These are phyloP conservation scores for Anthopleura sola DNA, from an alignment of 64 coral and sea anemone genomes.

Conservation along the genomic window DNA sequence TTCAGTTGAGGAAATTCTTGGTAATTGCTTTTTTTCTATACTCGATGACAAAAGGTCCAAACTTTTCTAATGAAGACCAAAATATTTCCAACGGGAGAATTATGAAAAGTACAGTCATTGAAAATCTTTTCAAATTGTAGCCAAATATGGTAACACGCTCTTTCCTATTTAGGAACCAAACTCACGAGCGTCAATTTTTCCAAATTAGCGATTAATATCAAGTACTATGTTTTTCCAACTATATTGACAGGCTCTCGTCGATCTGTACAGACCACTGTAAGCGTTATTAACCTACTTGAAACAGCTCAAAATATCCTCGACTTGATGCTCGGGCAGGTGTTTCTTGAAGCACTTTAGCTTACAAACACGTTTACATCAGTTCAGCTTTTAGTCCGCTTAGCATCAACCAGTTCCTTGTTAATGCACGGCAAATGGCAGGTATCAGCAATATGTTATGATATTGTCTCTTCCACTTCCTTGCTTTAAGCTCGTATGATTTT, in stretches of 20 bases:
- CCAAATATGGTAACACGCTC: too few relatives aligned
- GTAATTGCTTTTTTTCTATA: too few relatives aligned
- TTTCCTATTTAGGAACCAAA: too few relatives aligned
- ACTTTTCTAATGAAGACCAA: too few relatives aligned
- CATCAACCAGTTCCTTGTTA: too few relatives aligned
- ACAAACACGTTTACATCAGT: background rate
- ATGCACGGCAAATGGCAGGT: too few relatives aligned
- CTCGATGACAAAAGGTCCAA: too few relatives aligned
- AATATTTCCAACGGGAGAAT: too few relatives aligned
- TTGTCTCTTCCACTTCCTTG: background rate
- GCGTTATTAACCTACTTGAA: background rate
- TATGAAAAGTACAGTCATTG: too few relatives aligned
- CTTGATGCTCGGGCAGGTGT: background rate
- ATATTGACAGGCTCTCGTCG: background rate
- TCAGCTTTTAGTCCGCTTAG: too few relatives aligned
- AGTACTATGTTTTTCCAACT: background rate
- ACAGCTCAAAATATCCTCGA: background rate
- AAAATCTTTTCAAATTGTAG: too few relatives aligned
- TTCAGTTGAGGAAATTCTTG: too few relatives aligned
- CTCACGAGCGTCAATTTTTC: background rate
- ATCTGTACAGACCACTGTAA: background rate
- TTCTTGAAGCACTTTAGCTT: background rate
- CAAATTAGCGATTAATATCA: background rate
- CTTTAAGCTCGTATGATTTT: background rate
- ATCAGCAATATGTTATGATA: background rate